A percentile compares a stretch with the other conserved stretches of the same genome.
Evolutionary conservation across 2,797 vertebrate species (phyloP).

Genomic region (Bradypus variegatus): DNA sequence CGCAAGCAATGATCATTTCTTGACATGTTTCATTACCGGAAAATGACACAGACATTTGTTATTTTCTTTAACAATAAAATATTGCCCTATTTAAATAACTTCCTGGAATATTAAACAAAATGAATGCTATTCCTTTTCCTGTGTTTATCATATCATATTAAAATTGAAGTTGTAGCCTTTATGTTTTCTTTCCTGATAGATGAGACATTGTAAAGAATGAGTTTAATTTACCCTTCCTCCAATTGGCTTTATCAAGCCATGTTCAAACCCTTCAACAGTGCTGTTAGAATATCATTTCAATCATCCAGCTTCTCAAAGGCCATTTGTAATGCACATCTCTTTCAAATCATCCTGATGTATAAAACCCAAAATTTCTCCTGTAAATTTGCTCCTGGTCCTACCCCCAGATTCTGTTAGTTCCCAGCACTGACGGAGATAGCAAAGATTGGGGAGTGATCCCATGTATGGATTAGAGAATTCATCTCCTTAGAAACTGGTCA

Average conservation of each 20-base stretch:
- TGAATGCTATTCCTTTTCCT: conserved; percentile 55
- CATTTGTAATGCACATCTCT: conserved; percentile 18
- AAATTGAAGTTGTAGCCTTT: conserved; percentile 52
- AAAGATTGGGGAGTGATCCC: not conserved
- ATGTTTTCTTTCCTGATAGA: conserved; percentile 47
- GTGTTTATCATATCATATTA: conserved; percentile 58
- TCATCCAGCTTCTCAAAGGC: not conserved
- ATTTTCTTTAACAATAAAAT: conserved; percentile 66
- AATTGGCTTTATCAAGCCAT: not conserved
- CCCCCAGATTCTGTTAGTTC: not conserved
- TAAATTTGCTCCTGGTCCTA: not conserved
- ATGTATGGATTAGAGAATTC: not conserved
- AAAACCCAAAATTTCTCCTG: not conserved
- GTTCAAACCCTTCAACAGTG: not conserved
- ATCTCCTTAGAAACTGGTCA: not conserved
- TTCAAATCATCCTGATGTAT: not conserved
- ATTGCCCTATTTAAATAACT: conserved; percentile 56
- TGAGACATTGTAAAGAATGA: conserved; percentile 37
- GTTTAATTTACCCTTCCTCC: conserved; percentile 36
- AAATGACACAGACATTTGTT: conserved; percentile 65
- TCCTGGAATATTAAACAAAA: conserved; percentile 65
- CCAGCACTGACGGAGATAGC: not conserved
- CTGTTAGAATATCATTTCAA: not conserved
- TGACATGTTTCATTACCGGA: conserved; percentile 61
- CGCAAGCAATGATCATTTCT: conserved; percentile 54